phyloP scores from a whole-genome alignment of 2,888 invertebrate species.

The Polietes domitor region DNA sequence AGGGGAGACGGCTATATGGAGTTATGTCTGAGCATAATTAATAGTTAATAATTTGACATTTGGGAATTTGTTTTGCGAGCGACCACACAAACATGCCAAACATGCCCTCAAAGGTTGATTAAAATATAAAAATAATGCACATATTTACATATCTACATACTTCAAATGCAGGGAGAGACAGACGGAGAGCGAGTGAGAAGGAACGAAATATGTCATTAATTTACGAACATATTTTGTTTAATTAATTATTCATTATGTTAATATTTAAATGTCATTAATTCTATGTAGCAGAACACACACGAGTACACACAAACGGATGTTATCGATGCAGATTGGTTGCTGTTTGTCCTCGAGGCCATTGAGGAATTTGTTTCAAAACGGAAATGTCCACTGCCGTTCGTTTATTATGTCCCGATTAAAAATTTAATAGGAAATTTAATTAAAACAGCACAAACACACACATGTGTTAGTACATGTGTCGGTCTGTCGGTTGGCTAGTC shows the following conservation, averaged over 20 bases:
- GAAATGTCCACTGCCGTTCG: slow-evolving; percentile 5
- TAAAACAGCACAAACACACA: slow-evolving; percentile 4
- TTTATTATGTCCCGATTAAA: slow-evolving; percentile 24
- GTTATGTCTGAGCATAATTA: slow-evolving; percentile 22
- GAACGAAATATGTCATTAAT: slow-evolving; percentile 18
- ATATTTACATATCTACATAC: too few species aligned
- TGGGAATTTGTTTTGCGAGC: slow-evolving; percentile 21
- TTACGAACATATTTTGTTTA: slow-evolving; percentile 43
- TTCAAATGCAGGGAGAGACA: not conserved
- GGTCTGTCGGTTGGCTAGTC: not conserved
- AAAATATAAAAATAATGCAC: too few species aligned
- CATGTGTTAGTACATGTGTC: not conserved
- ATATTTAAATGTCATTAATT: slow-evolving; percentile 43
- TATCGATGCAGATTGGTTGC: not conserved
- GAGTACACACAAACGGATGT: too few species aligned
- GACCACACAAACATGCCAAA: not conserved
- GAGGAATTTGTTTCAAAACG: not conserved
- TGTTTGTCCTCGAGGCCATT: not conserved
- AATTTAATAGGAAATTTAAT: slow-evolving; percentile 27
- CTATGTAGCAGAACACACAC: not conserved
- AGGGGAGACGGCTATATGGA: too few species aligned
- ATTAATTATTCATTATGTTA: slow-evolving; percentile 51
- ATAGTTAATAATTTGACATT: slow-evolving; percentile 26
- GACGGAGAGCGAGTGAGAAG: too few species aligned
- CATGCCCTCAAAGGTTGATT: not conserved